Evolutionary conservation across 2,888 invertebrate species (phyloP), one percentile per base, ranked within the genome.

Genomic region (Meteorus colon): DNA sequence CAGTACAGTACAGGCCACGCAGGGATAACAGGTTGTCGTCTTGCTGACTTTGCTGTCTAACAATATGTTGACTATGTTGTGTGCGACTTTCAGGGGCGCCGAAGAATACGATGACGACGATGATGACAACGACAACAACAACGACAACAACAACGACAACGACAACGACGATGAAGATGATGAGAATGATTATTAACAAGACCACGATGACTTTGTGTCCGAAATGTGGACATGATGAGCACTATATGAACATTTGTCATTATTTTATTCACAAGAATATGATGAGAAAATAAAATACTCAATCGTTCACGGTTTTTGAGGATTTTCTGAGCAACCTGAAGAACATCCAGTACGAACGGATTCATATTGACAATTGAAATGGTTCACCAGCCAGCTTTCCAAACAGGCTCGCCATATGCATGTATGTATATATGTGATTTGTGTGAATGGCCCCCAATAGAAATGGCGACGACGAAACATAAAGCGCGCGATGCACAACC

Each of bases 1-100:
- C 73, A 79, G 70, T 73, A 73, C 60, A 74, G 74, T 55, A 74
- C 63, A 51, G 79, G 77, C 69, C 78, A 80, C 80, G 75, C 75
- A 76, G 76, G 74, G 51, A 82, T 85, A 86, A 84, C 85, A 86
- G 85, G 85, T 84, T 85, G 85, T 83, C 84, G 83, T 77, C 76
- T 60, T 24, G 71, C 29, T 60, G 60, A 45, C 12, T 60, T 16
- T 51, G 31, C 19, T 31, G n/a, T 70, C 14, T 27, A 55, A 29
- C 31, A 16, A 37, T 55, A 19, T 65, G 34, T n/a, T 31, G 51
- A 55, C 34, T 34, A 19, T 48, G 24, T 24, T 24, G 24, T 24
- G 24, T 24, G 24, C 24, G 24, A 24, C 24, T 24, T 24, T 24
- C 69, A 37, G 12, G 6, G 27, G 19, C 19, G 31, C 24, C 31